Evolutionary conservation across 2,113 vertebrate genomes (phyloP), one percentile per base, ranked within the genome.

Genomic region (Falco punctatus): DNA sequence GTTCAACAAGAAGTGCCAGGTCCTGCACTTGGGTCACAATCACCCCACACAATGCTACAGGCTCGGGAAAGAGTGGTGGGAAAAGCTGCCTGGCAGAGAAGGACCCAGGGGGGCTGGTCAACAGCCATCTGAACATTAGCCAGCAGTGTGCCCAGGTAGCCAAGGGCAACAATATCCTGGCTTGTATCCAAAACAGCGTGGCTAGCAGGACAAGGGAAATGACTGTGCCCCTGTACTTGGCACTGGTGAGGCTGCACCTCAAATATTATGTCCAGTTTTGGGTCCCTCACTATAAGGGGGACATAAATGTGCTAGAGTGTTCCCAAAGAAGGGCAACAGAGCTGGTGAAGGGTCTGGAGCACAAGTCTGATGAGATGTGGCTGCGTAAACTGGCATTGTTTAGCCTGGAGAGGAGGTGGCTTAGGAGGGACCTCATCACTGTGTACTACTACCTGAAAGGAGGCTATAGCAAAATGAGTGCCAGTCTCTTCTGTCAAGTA

Each of bases 351-450:
- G 19, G 3, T 49, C n/a, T 79, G 30, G 13, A 89, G 32, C 13
- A 64, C 15, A 64, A 15, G 18, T 30, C 42, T 77, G 19, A 15
- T 30, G 69, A 44, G 9, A 13, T 77, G 20, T 4, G 12, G 33
- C 28, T 79, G 46, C 46, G 51, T n/a, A 11, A 62, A 3, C 5
- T 49, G 26, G 32, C 16, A 7, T 14, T 15, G 20, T 44, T 74
- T 9, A 64, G 23, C 2, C 2, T n/a, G 19, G 49, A 89, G 55
- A 44, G 67, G 13, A 33, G 4, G 4, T 27, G 12, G 27, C 12
- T 74, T 14, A 19, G 16, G 13, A 38, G n/a, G 7, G 8, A 51
- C 7, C 5, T 28, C 13, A 33, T 11, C 0, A 1, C 22, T 57
- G 15, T 38, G 38, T 38, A 38, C 38, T 38, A 38, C 38, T 38